Conservation (phyloP, 1,140 invertebrate genomes). For the Drosophila yakuba region DNA sequence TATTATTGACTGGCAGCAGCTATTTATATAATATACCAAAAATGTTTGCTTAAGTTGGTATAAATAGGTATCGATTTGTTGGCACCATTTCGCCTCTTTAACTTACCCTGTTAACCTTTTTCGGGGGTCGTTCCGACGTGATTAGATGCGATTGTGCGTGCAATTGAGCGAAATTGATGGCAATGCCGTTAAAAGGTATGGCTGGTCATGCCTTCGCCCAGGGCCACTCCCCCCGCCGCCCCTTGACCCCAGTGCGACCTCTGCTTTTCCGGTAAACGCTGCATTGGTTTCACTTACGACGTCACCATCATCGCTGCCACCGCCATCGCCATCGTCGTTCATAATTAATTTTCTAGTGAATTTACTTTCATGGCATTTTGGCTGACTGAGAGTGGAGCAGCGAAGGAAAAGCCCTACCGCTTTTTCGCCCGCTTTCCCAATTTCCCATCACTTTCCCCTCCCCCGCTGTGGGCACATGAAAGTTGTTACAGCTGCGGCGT, state of each 20-base stretch:
- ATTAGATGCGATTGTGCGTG: conserved; percentile 82
- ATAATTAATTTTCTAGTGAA: conserved; percentile 84
- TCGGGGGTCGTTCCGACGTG: conserved; percentile 66
- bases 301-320: conserved; percentile 30
- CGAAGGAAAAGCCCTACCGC: conserved; percentile 13
- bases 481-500: conserved; percentile 78
- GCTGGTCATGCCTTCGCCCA: conserved; percentile 19
- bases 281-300: conserved; percentile 61
- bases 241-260: conserved; percentile 2
- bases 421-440: neutral
- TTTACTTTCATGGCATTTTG: conserved; percentile 81
- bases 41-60: neutral
- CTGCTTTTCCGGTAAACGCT: conserved; percentile 44
- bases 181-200: conserved; percentile 81
- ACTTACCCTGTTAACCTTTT: conserved; percentile 17
- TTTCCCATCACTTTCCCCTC: neutral
- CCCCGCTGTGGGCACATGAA: conserved; percentile 64
- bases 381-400: conserved; percentile 59
- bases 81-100: no score
- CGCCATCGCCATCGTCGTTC: conserved; percentile 57
- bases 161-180: conserved; percentile 83
- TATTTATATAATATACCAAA: neutral
- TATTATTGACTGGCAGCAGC: no score
- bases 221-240: neutral
- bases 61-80: conserved; percentile 7